Base-by-base conservation (phyloP, 2,888 invertebrate species). In the Gnatocerus cornutus region DNA sequence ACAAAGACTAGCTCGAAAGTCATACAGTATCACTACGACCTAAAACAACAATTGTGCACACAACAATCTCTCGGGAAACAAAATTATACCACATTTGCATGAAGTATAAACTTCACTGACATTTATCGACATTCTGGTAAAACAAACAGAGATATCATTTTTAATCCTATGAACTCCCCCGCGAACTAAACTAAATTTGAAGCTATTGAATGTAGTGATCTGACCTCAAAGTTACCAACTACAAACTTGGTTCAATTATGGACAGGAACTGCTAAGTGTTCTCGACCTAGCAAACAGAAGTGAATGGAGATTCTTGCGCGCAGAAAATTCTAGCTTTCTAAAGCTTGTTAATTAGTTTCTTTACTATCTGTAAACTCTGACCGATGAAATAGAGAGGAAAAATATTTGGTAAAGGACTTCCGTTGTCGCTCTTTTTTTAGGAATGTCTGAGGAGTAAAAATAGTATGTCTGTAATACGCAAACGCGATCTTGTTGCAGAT, bases 241-340 rank as follows among this genome's bases (percentile, higher is more conserved):
- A 33, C 33, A 33, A 33, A 33, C 33, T 33, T 6, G n/a, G 9
- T 33, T 33, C 33, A 33, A 33, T 33, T 33, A 33, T 33, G 33
- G 33, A 33, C 33, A 33, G 3, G n/a, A 33, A 6, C 33, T 33
- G 33, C 33, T 33, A 33, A 33, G 33, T 4, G 33, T n/a, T 33
- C 33, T n/a, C 33, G 33, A 33, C 33, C 33, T 33, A 33, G 6
- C n/a, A 33, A 33, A 33, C 33, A 33, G n/a, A 33, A 33, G 6
- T 9, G 33, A n/a, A 33, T 7, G 33, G 9, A 33, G 33, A 6
- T 33, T 33, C 33, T 7, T 33, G 21, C 1, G 21, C 2, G 33
- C 7, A 33, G 33, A 33, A 33, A 33, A 33, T 33, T n/a, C 33
- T 33, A 1, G 33, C 6, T 7, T 33, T 7, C n/a, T 7, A 33